Evolutionary conservation across 2,113 vertebrate species (phyloP).

Genomic region (Channa argus): DNA sequence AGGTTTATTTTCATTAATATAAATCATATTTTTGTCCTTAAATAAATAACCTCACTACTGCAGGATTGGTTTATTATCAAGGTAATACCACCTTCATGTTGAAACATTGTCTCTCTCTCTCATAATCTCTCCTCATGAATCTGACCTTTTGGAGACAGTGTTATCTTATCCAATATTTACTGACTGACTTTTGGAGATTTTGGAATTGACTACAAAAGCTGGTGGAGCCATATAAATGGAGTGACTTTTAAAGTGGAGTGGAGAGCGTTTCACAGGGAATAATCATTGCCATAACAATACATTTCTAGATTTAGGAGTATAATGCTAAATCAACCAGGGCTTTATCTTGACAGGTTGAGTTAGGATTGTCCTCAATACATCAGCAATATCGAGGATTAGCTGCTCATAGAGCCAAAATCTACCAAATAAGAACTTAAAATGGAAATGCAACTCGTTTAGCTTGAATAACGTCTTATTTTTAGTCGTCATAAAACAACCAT

Average conservation of each 20-base stretch:
- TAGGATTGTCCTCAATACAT: conserved; percentile 67
- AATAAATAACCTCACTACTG: neutral
- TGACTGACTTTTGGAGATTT: conserved; percentile 36
- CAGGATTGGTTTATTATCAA: conserved; percentile 3
- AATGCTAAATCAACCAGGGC: conserved; percentile 35
- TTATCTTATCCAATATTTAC: conserved; percentile 50
- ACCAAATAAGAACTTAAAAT: conserved; percentile 51
- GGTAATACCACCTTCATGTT: neutral
- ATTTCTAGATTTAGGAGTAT: conserved; percentile 53
- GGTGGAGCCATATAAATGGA: conserved; percentile 27
- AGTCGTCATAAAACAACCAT: conserved; percentile 50
- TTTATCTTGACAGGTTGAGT: conserved; percentile 62
- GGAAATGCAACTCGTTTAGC: conserved; percentile 54
- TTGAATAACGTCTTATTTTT: conserved; percentile 41
- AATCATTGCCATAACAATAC: conserved; percentile 47
- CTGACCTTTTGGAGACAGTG: conserved; percentile 49
- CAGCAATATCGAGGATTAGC: conserved; percentile 50
- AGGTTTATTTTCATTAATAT: neutral
- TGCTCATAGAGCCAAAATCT: conserved; percentile 43
- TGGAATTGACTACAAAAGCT: conserved; percentile 23
- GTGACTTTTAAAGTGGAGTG: conserved; percentile 32
- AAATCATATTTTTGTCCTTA: too few relatives aligned
- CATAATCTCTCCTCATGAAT: conserved; percentile 33
- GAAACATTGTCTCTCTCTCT: neutral
- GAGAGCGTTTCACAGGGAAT: conserved; percentile 42